phyloP scores from a whole-genome alignment of 30 jellyfish, hydroid and myxozoan genomes.

The Aurelia coerulea region DNA sequence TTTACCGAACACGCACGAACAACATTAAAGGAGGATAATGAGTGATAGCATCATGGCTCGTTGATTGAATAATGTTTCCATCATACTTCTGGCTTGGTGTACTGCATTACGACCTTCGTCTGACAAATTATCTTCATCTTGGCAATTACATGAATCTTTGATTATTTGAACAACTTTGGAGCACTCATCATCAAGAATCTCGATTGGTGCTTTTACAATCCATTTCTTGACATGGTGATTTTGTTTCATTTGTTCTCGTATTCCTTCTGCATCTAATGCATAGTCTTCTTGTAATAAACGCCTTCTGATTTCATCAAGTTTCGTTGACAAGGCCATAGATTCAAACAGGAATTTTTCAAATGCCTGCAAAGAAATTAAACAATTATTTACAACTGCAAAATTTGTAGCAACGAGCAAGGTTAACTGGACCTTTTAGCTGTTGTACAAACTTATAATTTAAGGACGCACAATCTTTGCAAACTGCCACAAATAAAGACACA shows the following conservation, averaged over 20 bases:
- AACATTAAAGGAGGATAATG: too few relatives aligned
- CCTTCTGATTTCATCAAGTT: conserved; percentile 91
- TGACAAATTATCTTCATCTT: conserved; percentile 68
- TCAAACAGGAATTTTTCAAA: conserved; percentile 94
- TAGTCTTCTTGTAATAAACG: conserved; percentile 89
- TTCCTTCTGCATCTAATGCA: conserved; percentile 81
- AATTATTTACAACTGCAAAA: too few relatives aligned
- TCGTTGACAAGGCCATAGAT: conserved; percentile 95
- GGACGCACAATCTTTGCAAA: too few relatives aligned
- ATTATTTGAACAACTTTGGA: conserved; percentile 60
- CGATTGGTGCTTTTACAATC: conserved; percentile 98
- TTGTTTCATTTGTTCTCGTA: conserved; percentile 91
- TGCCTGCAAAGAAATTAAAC: conserved; percentile 62
- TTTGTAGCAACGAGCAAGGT: too few relatives aligned
- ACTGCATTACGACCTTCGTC: conserved; percentile 88
- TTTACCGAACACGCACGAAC: too few relatives aligned
- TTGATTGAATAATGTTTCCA: conserved; percentile 78
- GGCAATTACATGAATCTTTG: conserved; percentile 78
- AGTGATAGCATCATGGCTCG: too few relatives aligned
- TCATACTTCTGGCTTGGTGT: conserved; percentile 84
- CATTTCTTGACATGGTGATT: conserved; percentile 94
- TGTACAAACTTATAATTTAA: too few relatives aligned
- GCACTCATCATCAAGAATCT: conserved; percentile 82
- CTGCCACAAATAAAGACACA: too few relatives aligned
- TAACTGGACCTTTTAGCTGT: too few relatives aligned